These are phyloP conservation scores for Elachura formosa DNA, from an alignment of 2,113 vertebrate genomes.

Conservation along the genomic window DNA sequence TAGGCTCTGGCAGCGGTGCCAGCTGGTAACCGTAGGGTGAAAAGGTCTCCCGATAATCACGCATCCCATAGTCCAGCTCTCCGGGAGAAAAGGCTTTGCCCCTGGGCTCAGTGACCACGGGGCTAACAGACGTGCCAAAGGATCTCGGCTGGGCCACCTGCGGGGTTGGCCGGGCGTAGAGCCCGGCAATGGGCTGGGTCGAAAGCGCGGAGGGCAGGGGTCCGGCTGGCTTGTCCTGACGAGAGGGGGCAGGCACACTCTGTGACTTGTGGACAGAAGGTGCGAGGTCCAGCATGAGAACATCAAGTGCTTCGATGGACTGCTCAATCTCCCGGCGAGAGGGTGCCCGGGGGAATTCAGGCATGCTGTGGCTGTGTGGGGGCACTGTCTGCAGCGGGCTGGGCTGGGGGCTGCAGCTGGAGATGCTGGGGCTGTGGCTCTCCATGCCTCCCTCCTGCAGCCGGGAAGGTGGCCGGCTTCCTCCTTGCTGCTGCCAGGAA, in stretches of 20 bases:
- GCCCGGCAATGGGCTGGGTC: constrained; percentile 68
- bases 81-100: not conserved
- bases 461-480: constrained; percentile 67
- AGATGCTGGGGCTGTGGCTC: constrained; percentile 45
- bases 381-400: constrained; percentile 61
- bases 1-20: not conserved
- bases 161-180: constrained; percentile 58
- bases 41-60: constrained; percentile 52
- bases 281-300: constrained; percentile 92
- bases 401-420: constrained; percentile 61
- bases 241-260: constrained; percentile 75
- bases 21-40: constrained; percentile 65
- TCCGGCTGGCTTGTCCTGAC: constrained; percentile 34
- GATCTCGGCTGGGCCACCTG: constrained; percentile 70
- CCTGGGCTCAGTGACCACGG: not conserved
- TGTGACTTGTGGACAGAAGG: constrained; percentile 82
- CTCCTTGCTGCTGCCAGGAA: constrained; percentile 89
- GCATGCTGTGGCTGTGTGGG: constrained; percentile 81
- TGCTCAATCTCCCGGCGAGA: constrained; percentile 93
- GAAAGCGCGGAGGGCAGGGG: constrained; percentile 81
- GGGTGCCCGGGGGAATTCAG: constrained; percentile 83
- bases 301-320: constrained; percentile 92
- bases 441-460: constrained; percentile 65
- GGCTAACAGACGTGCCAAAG: not conserved
- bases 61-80: constrained; percentile 18